phyloP scores from a whole-genome alignment of 92 coral and sea anemone genomes.

The Parazoanthus atlanticus region DNA sequence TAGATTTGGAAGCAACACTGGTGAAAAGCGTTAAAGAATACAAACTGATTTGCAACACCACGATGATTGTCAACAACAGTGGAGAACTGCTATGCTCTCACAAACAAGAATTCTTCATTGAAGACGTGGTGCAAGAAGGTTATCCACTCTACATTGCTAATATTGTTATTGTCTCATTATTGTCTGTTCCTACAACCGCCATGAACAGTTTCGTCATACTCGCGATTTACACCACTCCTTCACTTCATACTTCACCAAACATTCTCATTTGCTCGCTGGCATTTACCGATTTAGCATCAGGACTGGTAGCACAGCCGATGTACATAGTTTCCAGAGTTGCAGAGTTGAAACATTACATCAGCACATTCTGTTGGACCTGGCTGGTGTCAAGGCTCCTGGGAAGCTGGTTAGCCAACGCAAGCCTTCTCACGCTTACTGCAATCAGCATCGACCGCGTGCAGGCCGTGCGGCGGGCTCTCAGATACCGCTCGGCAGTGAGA shows the following conservation, averaged over 20 bases:
- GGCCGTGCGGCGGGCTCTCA: conserved; percentile 26
- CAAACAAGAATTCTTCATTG: conserved; percentile 28
- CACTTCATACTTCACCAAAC: conserved; percentile 40
- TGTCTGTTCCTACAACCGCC: conserved; percentile 21
- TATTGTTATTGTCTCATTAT: conserved; percentile 8
- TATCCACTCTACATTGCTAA: conserved; percentile 14
- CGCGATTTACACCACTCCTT: conserved; percentile 27
- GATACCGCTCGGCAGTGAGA: conserved; percentile 37
- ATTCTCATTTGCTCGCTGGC: conserved; percentile 37
- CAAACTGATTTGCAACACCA: neutral
- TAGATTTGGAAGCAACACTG: neutral
- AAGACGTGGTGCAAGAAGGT: conserved; percentile 5
- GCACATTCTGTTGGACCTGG: conserved; percentile 39
- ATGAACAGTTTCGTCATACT: conserved; percentile 23
- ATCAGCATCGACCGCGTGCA: conserved; percentile 37
- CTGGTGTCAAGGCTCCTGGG: conserved; percentile 42
- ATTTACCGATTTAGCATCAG: conserved; percentile 39
- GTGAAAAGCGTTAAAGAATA: neutral
- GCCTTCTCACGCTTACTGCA: conserved; percentile 29
- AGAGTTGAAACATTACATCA: conserved; percentile 17
- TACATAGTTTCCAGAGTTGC: conserved; percentile 35
- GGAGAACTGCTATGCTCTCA: conserved; percentile 9
- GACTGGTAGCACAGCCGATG: conserved; percentile 40
- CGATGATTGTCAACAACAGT: conserved; percentile 10
- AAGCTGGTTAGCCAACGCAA: conserved; percentile 31